A percentile compares a stretch with the other conserved stretches of the same genome.
Conservation (phyloP, 2,888 invertebrate genomes). For the Chrysotoxum bicinctum region DNA sequence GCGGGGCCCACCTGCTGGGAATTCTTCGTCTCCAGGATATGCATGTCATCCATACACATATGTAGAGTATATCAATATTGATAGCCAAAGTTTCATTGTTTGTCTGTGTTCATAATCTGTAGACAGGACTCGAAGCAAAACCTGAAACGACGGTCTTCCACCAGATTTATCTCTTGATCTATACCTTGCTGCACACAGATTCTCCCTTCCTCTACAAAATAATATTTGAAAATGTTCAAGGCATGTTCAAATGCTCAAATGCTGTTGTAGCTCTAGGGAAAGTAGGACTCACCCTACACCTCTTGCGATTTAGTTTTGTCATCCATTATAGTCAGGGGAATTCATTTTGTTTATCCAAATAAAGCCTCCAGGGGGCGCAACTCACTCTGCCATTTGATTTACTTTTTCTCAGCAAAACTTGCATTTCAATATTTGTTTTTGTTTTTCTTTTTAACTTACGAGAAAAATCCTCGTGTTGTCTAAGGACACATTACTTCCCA, state of each 20-base stretch:
- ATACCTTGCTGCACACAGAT: slow-evolving; percentile 19
- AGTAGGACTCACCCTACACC: neutral
- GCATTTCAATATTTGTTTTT: slow-evolving; percentile 13
- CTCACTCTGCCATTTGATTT: slow-evolving; percentile 40
- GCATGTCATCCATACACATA: slow-evolving; percentile 11
- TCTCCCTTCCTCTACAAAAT: neutral
- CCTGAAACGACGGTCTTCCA: neutral
- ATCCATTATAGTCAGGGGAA: neutral
- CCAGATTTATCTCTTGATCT: slow-evolving; percentile 20
- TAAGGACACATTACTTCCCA: slow-evolving; percentile 30
- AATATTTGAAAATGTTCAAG: neutral
- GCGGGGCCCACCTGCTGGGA: slow-evolving; percentile 21
- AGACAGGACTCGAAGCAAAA: slow-evolving; percentile 23
- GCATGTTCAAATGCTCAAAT: slow-evolving; percentile 18
- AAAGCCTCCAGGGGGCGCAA: slow-evolving; percentile 10
- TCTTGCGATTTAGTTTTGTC: neutral
- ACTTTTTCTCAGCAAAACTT: slow-evolving; percentile 24
- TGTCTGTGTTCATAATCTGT: slow-evolving; percentile 36
- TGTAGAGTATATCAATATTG: slow-evolving; percentile 33
- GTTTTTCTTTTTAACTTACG: slow-evolving; percentile 21
- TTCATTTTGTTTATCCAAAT: slow-evolving; percentile 58
- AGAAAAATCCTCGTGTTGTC: neutral
- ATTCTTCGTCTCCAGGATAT: slow-evolving; percentile 33
- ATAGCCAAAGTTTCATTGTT: slow-evolving; percentile 28
- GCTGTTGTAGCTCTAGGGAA: slow-evolving; percentile 28